Base-by-base conservation (phyloP, 2,113 vertebrate genomes). In the Ciconia boyciana region DNA sequence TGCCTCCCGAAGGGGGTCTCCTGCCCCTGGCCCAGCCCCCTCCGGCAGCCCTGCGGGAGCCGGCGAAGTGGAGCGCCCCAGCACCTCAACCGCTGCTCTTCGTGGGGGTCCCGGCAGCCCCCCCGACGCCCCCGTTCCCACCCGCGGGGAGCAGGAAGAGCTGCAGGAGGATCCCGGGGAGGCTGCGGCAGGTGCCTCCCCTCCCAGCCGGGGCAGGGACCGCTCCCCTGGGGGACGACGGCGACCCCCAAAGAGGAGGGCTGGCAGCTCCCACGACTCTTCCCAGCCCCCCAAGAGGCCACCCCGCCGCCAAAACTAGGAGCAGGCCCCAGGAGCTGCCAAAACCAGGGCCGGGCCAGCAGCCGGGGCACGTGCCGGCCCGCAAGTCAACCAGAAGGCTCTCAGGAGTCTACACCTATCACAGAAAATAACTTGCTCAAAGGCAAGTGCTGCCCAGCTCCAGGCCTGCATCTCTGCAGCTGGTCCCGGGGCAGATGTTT, bases 81-180 rank as follows among this genome's bases (percentile, higher is more conserved):
- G 11, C 61, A 66, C 31, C 24, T n/a, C 51, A 6, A 16, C 31
- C 1, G 24, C 25, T 21, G 31, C 19, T 29, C 61, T 44, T 44
- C 10, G 2, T 9, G 79, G 11, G 31, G 3, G 16, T 28, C 25
- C 31, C 18, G 12, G 32, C 10, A 44, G 49, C 25, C 5, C 10
- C 39, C n/a, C 9, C 6, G 1, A 8, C 2, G 4, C 7, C 26
- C 52, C 21, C 4, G 0, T 39, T 57, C 5, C 43, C 52, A 39
- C 21, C 52, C 65, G 24, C 2, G 9, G 43, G 43, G 54, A 39
- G 65, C 52, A 25, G 20, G 41, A 58, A 21, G 62, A 43, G 49
- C 61, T 1, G 20, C 11, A 17, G 0, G 3, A 17, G 11, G 16
- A 13, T 13, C 11, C 4, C 7, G 75, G 28, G 44, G 16, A 62